Evolutionary conservation across 2,888 invertebrate species (phyloP).

Genomic region (Papilio gigon): DNA sequence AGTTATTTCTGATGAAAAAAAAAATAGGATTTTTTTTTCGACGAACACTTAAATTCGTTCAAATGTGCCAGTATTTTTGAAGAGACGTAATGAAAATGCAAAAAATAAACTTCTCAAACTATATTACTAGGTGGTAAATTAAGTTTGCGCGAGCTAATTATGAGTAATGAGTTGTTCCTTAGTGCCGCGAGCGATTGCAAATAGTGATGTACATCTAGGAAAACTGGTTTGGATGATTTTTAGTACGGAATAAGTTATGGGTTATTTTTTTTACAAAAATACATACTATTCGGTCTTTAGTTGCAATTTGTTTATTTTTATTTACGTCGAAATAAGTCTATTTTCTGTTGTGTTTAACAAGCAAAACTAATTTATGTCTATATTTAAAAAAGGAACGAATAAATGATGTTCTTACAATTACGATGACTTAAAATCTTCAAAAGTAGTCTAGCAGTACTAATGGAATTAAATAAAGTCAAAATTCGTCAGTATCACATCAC

Average conservation of each 20-base stretch:
- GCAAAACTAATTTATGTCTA: too few species aligned
- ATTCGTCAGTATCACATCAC: constrained; percentile 17
- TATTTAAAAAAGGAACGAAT: too few species aligned
- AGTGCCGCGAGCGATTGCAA: constrained; percentile 56
- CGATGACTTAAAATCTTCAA: too few species aligned
- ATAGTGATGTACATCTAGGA: constrained; percentile 44
- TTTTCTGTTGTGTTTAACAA: too few species aligned
- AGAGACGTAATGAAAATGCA: constrained; percentile 52
- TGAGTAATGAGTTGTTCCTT: constrained; percentile 68
- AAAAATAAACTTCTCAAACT: constrained; percentile 48
- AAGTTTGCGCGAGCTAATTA: constrained; percentile 72
- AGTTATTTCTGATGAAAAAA: background rate
- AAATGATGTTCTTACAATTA: too few species aligned
- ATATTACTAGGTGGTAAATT: constrained; percentile 56
- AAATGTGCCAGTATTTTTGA: constrained; percentile 2
- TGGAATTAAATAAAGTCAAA: too few species aligned
- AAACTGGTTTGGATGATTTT: background rate
- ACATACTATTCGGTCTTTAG: too few species aligned
- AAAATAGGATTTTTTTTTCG: background rate
- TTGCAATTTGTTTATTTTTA: too few species aligned
- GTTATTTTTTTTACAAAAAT: background rate
- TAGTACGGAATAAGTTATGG: background rate
- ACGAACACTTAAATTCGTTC: background rate
- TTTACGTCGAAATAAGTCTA: too few species aligned
- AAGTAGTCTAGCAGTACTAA: too few species aligned